Conservation (phyloP, 2,888 invertebrate genomes). For the Tetropium fuscum region DNA sequence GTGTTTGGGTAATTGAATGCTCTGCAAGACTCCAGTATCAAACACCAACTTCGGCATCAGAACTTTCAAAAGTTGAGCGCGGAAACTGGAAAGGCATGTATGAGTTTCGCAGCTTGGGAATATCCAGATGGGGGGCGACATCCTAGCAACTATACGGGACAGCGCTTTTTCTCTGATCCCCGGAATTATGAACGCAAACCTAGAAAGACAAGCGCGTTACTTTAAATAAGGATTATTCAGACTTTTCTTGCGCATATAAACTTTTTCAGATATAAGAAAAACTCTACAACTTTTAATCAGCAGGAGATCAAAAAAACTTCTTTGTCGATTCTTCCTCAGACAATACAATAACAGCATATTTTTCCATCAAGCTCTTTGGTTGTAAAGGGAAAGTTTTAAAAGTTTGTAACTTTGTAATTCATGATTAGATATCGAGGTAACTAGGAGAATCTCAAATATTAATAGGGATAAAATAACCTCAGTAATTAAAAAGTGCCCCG, state of each 20-base stretch:
- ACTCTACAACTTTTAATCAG: slow-evolving; percentile 41
- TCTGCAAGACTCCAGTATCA: slow-evolving; percentile 24
- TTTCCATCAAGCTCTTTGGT: too few species aligned
- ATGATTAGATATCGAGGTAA: too few species aligned
- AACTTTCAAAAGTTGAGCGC: slow-evolving; percentile 28
- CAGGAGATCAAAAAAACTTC: slow-evolving; percentile 22
- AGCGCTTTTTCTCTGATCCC: slow-evolving; percentile 36
- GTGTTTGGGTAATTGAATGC: slow-evolving; percentile 46
- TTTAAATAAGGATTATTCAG: slow-evolving; percentile 32
- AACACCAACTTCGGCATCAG: slow-evolving; percentile 32
- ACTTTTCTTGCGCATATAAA: slow-evolving; percentile 31
- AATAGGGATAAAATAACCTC: too few species aligned
- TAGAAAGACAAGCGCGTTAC: slow-evolving; percentile 22
- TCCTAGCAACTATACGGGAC: slow-evolving; percentile 22
- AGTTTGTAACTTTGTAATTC: too few species aligned
- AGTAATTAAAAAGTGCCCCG: too few species aligned
- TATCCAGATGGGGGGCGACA: slow-evolving; percentile 24
- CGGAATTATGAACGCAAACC: slow-evolving; percentile 41
- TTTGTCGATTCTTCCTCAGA: slow-evolving; percentile 26
- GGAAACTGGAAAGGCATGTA: slow-evolving; percentile 32
- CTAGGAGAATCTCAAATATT: too few species aligned
- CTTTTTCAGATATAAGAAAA: slow-evolving; percentile 25
- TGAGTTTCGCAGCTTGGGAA: slow-evolving; percentile 31
- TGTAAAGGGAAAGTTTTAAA: too few species aligned
- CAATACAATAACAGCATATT: slow-evolving; percentile 43